These are phyloP conservation scores for chimpanzee (Pan troglodytes) DNA, from an alignment of 2,113 vertebrate genomes.

Conservation along the genomic window NHGRI_mPanTro3-v2.1_pri NC_072413.2:24746501-24747000, in stretches of 20 bases:
- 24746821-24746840: slow-evolving; percentile 41
- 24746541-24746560: slow-evolving; percentile 54
- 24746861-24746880: slow-evolving; percentile 63
- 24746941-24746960: slow-evolving; percentile 47
- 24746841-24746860: slow-evolving; percentile 42
- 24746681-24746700: slow-evolving; percentile 17
- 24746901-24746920: slow-evolving; percentile 43
- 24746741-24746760: slow-evolving; percentile 39
- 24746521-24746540: slow-evolving; percentile 50
- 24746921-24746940: slow-evolving; percentile 55
- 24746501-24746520: slow-evolving; percentile 60
- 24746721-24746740: slow-evolving; percentile 34
- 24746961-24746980: slow-evolving; percentile 52
- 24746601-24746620: slow-evolving; percentile 57
- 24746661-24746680: slow-evolving; percentile 43
- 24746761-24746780: slow-evolving; percentile 52
- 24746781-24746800: slow-evolving; percentile 53
- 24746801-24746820: slow-evolving; percentile 63
- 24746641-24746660: slow-evolving; percentile 56
- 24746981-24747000: background rate
- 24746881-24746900: slow-evolving; percentile 57
- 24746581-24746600: slow-evolving; percentile 17
- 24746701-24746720: slow-evolving; percentile 49
- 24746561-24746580: slow-evolving; percentile 54
- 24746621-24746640: slow-evolving; percentile 64